phyloP scores from a whole-genome alignment of 2,797 vertebrate genomes.

The Pteropus rufus region DNA sequence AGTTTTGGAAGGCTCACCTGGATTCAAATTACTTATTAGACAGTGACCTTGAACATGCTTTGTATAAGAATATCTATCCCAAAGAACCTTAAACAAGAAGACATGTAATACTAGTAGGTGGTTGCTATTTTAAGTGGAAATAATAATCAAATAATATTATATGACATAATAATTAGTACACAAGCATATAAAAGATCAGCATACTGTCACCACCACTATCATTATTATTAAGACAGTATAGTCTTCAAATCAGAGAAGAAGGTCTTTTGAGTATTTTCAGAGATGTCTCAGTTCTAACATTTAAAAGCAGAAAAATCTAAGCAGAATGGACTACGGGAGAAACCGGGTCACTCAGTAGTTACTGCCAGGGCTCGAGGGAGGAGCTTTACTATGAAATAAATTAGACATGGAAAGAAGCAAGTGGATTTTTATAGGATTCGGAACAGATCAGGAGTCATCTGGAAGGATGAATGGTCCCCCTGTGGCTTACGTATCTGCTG shows the following conservation, averaged over 20 bases:
- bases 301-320: background rate
- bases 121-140: background rate
- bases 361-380: background rate
- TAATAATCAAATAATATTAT: background rate
- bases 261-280: background rate
- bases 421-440: background rate
- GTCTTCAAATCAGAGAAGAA: background rate
- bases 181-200: background rate
- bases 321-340: background rate
- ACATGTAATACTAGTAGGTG: background rate
- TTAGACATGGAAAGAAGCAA: background rate
- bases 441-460: background rate
- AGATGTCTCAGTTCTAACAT: background rate
- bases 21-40: background rate
- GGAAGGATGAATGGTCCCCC: background rate
- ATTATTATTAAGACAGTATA: background rate
- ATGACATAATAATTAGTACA: background rate
- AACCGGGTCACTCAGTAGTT: background rate
- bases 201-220: background rate
- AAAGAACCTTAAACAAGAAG: background rate
- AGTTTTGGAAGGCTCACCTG: background rate
- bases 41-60: background rate
- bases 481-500: background rate
- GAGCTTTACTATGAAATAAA: background rate
- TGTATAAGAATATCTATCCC: background rate